phyloP scores from a whole-genome alignment of 1,140 invertebrate genomes.

The Eupristina koningsbergeri region DNA sequence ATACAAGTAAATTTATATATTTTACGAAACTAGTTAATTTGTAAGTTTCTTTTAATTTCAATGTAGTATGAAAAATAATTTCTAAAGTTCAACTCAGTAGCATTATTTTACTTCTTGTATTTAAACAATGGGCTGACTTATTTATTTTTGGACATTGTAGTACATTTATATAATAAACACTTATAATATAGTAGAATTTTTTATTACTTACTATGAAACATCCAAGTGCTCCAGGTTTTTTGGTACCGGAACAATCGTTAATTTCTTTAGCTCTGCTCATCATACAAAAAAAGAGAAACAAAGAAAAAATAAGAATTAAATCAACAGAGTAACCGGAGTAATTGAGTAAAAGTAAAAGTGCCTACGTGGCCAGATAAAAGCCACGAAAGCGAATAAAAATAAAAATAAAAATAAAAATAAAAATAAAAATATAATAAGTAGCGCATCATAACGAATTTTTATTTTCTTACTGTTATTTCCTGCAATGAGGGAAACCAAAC shows the following conservation, averaged over 20 bases:
- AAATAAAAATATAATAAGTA: neutral
- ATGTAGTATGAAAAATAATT: too few relatives aligned
- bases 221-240: slow-evolving; percentile 82
- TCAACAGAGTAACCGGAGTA: neutral
- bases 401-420: too few relatives aligned
- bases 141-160: too few relatives aligned
- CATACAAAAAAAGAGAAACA: slow-evolving; percentile 61
- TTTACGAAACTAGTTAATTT: too few relatives aligned
- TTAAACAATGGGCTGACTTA: too few relatives aligned
- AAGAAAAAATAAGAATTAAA: neutral
- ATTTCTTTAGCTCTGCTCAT: slow-evolving; percentile 77
- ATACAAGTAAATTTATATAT: too few relatives aligned
- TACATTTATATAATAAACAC: too few relatives aligned
- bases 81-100: too few relatives aligned
- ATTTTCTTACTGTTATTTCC: slow-evolving; percentile 82
- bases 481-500: slow-evolving; percentile 80
- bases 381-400: neutral
- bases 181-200: too few relatives aligned
- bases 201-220: slow-evolving; percentile 78
- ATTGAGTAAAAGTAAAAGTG: slow-evolving; percentile 17
- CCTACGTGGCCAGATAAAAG: neutral
- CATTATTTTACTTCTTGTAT: too few relatives aligned
- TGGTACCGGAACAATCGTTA: slow-evolving; percentile 79
- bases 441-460: neutral
- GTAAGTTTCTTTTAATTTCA: too few relatives aligned